These are phyloP conservation scores for Cephus runcator DNA, from an alignment of 2,888 invertebrate species.

Conservation along the genomic window DNA sequence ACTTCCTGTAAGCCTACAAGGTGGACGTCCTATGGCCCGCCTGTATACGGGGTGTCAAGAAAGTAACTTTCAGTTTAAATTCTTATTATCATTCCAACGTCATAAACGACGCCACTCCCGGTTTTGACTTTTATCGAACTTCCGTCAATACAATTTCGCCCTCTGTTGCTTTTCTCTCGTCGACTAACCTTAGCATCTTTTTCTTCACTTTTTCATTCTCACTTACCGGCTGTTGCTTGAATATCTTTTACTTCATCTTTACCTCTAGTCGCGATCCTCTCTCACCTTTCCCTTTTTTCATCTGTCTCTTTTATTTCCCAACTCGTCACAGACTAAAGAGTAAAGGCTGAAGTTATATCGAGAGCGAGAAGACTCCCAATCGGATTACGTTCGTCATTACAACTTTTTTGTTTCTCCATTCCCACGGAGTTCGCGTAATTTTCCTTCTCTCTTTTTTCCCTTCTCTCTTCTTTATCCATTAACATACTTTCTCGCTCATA, in stretches of 20 bases:
- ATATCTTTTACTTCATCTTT: conserved; percentile 12
- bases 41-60: not conserved
- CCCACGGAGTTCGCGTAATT: conserved; percentile 11
- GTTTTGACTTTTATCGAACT: not conserved
- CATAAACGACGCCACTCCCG: not conserved
- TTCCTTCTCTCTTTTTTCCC: conserved; percentile 9
- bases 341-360: conserved; percentile 3
- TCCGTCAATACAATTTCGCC: not conserved
- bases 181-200: not conserved
- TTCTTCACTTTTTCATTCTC: not conserved
- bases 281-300: not conserved
- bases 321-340: not conserved
- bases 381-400: conserved; percentile 37
- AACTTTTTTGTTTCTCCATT: conserved; percentile 25
- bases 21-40: not conserved
- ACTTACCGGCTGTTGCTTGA: conserved; percentile 15
- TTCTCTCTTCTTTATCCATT: conserved; percentile 37
- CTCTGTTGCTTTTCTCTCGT: not conserved
- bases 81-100: not conserved
- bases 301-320: not conserved
- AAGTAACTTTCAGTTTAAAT: not conserved
- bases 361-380: conserved; percentile 29
- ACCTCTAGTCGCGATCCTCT: conserved; percentile 14
- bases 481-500: conserved; percentile 30
- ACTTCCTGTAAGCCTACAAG: conserved; percentile 44